Conservation (phyloP, 2,113 vertebrate genomes). For the Theristicus caerulescens region DNA sequence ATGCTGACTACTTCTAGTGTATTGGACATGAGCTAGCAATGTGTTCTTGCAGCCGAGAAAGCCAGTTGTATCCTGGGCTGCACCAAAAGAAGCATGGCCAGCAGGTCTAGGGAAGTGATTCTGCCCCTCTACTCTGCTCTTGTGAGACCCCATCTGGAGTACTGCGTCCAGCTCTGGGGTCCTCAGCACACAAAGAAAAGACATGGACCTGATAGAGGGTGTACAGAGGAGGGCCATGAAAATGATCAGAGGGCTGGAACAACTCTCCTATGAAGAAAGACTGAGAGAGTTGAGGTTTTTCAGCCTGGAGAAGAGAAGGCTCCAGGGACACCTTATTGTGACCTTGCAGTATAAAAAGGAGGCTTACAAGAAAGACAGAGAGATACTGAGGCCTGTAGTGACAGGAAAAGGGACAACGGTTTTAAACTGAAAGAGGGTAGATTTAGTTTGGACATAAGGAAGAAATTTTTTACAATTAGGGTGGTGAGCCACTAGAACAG, state of each 20-base stretch:
- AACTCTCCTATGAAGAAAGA: neutral
- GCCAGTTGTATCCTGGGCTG: neutral
- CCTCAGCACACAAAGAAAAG: neutral
- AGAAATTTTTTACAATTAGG: neutral
- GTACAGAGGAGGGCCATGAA: neutral
- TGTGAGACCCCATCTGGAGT: neutral
- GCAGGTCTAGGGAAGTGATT: neutral
- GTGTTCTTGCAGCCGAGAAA: neutral
- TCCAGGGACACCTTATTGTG: neutral
- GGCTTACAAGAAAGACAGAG: neutral
- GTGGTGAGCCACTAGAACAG: neutral
- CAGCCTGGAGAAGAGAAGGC: neutral
- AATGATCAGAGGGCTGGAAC: neutral
- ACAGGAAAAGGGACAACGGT: neutral
- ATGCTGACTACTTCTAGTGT: neutral
- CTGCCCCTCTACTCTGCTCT: neutral
- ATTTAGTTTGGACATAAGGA: neutral
- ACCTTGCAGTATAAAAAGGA: neutral
- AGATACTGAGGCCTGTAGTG: neutral
- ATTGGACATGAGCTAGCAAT: neutral
- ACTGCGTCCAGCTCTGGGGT: neutral
- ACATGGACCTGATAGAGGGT: fast-evolving
- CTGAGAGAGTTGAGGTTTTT: neutral
- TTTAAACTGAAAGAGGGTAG: neutral
- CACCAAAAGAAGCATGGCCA: neutral